Evolutionary conservation across 2,113 vertebrate species (phyloP).

Genomic region (Maylandia zebra): DNA sequence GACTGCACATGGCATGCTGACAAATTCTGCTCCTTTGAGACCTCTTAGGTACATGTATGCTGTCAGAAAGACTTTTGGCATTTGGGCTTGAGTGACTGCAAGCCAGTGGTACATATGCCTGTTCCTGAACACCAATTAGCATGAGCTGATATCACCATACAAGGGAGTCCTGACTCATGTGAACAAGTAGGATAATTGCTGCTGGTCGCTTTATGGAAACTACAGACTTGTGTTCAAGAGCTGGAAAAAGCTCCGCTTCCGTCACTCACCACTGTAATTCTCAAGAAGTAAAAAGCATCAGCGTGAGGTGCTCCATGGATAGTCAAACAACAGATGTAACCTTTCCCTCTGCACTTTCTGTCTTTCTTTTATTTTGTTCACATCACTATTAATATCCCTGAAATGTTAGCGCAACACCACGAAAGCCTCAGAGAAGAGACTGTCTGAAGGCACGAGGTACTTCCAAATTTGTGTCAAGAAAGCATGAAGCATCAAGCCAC

Average conservation of each 20-base stretch:
- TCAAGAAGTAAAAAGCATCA: background rate
- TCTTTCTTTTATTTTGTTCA: background rate
- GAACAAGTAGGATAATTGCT: background rate
- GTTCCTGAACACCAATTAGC: background rate
- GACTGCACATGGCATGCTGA: background rate
- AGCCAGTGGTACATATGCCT: background rate
- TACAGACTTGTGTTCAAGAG: background rate
- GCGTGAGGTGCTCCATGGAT: background rate
- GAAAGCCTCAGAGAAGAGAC: background rate
- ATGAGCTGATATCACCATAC: background rate
- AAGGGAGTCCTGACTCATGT: background rate
- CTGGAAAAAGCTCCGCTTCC: background rate
- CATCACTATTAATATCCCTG: background rate
- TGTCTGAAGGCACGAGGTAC: background rate
- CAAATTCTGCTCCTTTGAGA: background rate
- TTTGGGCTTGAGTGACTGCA: background rate
- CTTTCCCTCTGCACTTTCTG: background rate
- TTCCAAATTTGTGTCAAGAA: background rate
- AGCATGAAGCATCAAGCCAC: background rate
- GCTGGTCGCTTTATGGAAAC: background rate
- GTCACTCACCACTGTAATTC: background rate
- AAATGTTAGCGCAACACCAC: background rate
- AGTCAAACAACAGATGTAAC: background rate
- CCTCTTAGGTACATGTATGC: background rate
- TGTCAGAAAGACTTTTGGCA: background rate